Evolutionary conservation across 2,888 invertebrate genomes (phyloP), one percentile per base, ranked within the genome.

Genomic region (Heterodera filipjevi): DNA sequence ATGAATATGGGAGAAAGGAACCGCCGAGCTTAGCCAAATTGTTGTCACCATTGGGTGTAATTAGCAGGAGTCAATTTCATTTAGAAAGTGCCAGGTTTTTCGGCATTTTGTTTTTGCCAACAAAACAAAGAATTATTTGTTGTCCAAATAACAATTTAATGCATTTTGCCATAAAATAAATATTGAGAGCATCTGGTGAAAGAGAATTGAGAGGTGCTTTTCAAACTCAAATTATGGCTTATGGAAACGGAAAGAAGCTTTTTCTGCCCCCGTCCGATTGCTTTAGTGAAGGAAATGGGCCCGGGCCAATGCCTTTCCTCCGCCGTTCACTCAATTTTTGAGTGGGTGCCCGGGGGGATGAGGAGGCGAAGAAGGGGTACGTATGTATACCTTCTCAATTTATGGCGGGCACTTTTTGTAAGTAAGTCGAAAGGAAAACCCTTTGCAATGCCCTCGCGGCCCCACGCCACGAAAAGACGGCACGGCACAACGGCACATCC

Each of bases 371-470:
- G 39, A 16, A 14, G 49, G 14, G 49, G 8, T 16, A 49, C 16
- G n/a, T n/a, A n/a, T n/a, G n/a, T n/a, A n/a, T 59, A 59, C 59
- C 59, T 59, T 27, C 59, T 59, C 59, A 59, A 59, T 59, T 59
- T 59, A 59, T 59, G 59, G 59, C 59, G 59, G 59, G 27, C n/a
- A 6, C 59, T n/a, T 59, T 59, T 59, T 39, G 39, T 6, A 12
- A 12, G 39, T 6, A 12, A 12, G 39, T 6, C 14, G 53, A 53
- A 53, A 16, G 19, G 49, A 49, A 49, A 19, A 6, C 59, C 27
- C 27, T 1, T 27, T n/a, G 2, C 27, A 27, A 3, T 59, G 5
- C 59, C 27, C n/a, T 27, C 59, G 8, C 59, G 6, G 27, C 12
- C 59, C 6, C 39, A 12, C 59, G 27, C 3, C 27, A 0, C 1